Conservation (phyloP, 2,888 invertebrate species). For the Lithophane semibrunnea region DNA sequence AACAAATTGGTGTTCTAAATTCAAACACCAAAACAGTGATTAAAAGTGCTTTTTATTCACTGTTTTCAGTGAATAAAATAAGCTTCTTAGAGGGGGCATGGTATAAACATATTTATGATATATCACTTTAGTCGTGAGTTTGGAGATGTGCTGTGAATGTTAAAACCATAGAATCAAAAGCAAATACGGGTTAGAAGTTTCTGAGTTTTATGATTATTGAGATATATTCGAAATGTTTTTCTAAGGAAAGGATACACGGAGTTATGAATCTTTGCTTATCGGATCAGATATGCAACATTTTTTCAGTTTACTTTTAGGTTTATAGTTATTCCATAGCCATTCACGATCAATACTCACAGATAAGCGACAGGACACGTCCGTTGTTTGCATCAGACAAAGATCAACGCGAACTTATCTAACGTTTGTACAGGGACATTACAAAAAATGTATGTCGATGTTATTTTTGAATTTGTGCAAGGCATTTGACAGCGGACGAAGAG, state of each 20-base stretch:
- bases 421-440: constrained; percentile 86
- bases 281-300: constrained; percentile 67
- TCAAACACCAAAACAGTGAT: too few relatives aligned
- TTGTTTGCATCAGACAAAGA: constrained; percentile 89
- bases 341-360: constrained; percentile 79
- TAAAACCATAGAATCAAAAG: constrained; percentile 24
- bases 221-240: constrained; percentile 53
- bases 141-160: constrained; percentile 13
- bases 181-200: constrained; percentile 33
- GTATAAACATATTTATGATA: constrained; percentile 8
- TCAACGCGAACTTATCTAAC: constrained; percentile 86
- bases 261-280: constrained; percentile 63
- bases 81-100: too few relatives aligned
- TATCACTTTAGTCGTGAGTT: constrained; percentile 6
- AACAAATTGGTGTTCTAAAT: too few relatives aligned
- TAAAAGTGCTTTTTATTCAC: too few relatives aligned
- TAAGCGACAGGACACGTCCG: constrained; percentile 86
- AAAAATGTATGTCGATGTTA: constrained; percentile 88
- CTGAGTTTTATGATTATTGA: constrained; percentile 40
- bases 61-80: too few relatives aligned
- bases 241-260: constrained; percentile 55
- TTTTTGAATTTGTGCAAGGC: constrained; percentile 90
- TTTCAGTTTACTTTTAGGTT: constrained; percentile 63
- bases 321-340: constrained; percentile 74
- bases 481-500: constrained; percentile 87